Evolutionary conservation across 2,888 invertebrate species (phyloP), one percentile per base, ranked within the genome.

Genomic region (Troilus luridus): DNA sequence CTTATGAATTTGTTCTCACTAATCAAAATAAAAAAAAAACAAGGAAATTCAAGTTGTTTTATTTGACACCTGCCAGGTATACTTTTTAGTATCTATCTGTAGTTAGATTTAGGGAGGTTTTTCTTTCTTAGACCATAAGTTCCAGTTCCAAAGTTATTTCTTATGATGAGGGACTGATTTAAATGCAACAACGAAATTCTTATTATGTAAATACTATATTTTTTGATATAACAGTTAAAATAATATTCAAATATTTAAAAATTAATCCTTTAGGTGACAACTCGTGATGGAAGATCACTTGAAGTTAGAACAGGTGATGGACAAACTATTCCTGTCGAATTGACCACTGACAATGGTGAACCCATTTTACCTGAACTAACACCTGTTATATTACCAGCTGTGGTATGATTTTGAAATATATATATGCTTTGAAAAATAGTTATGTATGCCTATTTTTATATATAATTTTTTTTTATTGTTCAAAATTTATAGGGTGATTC

Each of bases 291-390:
- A 10, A 93, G 92, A 89, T 92, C 92, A 10, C 93, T 94, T 24
- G 94, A 95, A 94, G 95, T 95, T 0, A 94, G 95, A 77, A 95
- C 95, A 14, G 94, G 95, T 92, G 95, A 95, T 92, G 95, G 95
- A 0, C 95, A 95, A 92, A 95, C 95, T 0, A 95, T 95, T 92
- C 95, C 95, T 0, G 95, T 95, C 8, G 54, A 72, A 58, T 60
- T 90, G 41, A 90, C 90, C 0, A 91, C 91, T 41, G 91, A 91
- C 72, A 62, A 21, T 27, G 64, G 67, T 24, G 88, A 88, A 58
- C 54, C 88, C 24, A 54, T 91, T 56, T 54, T 88, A 62, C 88
- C 91, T 9, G 88, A 88, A 27, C 60, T 91, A 24, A 91, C 91
- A 17, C 91, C 91, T 58, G 59, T 91, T 24, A 72, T 90, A 24